Evolutionary conservation across 2,888 invertebrate genomes (phyloP).

Genomic region (Bombyx huttoni): DNA sequence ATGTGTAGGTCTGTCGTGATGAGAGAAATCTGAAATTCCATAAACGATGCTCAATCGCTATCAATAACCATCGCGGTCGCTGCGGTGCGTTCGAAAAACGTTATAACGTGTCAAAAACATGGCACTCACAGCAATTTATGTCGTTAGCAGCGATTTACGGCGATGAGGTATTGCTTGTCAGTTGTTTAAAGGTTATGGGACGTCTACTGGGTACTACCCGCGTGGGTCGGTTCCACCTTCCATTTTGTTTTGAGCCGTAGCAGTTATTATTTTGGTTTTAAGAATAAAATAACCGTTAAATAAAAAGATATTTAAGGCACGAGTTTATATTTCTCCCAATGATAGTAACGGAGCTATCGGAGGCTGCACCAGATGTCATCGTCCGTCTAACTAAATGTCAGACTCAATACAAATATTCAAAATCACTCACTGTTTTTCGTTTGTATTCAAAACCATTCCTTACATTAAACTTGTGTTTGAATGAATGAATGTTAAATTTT

Average conservation of each 20-base stretch:
- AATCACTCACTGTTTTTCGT: no score
- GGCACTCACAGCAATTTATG: slow-evolving; percentile 48
- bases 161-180: slow-evolving; percentile 40
- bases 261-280: background rate
- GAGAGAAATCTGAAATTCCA: background rate
- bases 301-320: background rate
- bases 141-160: slow-evolving; percentile 34
- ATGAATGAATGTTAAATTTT: no score
- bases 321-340: background rate
- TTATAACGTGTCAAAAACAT: slow-evolving; percentile 48
- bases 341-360: background rate
- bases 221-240: background rate
- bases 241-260: background rate
- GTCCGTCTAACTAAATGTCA: no score
- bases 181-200: slow-evolving; percentile 21
- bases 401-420: no score
- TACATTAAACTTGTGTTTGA: no score
- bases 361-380: no score
- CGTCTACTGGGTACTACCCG: slow-evolving; percentile 10
- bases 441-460: no score
- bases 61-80: background rate
- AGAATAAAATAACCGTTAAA: no score
- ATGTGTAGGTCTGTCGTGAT: background rate
- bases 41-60: background rate
- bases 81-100: background rate